Base-by-base conservation (phyloP, 2,797 vertebrate genomes). In the Anabas testudineus region DNA sequence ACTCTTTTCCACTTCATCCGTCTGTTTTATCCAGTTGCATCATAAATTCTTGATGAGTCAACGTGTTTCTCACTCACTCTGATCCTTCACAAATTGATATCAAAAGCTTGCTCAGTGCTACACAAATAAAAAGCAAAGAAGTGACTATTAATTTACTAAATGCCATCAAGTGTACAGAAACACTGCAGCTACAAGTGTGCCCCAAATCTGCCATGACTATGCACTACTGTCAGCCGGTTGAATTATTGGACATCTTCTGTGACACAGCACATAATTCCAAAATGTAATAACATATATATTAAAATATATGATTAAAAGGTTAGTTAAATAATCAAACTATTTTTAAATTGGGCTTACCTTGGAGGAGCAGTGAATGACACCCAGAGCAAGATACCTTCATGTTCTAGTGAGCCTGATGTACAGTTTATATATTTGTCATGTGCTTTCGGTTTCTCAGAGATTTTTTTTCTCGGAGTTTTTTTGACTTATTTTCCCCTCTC, bases 371-470 rank as follows among this genome's bases (percentile, higher is more conserved):
- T 78, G 58, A 70, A 49, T 18, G 18, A 15, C 49, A 68, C 32
- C 47, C 22, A 61, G 37, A 73, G 39, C 4, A 26, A 59, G 54
- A 61, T 28, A 49, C 18, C 15, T 69, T 76, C 37, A 82, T 84
- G 58, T 47, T 87, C 8, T 10, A 51, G 12, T 76, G 39, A 73
- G 36, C 14, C 43, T 58, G 21, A 9, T 42, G 14, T 36, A 68
- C 52, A 49, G 15, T 77, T 66, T 89, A 81, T 88, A 87, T 88
- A 68, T 76, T 55, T 24, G 15, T 45, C 9, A 12, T 78, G 1
- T 81, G 19, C 62, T 91, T 92, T 92, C 80, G 12, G 70, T 93
- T 92, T 88, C 83, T 36, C 1, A 10, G 0, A 0, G 0, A 1
- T 13, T 8, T 52, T n/a, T n/a, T n/a, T n/a, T n/a, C n/a, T n/a